Base-by-base conservation (phyloP, 2,888 invertebrate species). In the Trypoxylon attenuatum region DNA sequence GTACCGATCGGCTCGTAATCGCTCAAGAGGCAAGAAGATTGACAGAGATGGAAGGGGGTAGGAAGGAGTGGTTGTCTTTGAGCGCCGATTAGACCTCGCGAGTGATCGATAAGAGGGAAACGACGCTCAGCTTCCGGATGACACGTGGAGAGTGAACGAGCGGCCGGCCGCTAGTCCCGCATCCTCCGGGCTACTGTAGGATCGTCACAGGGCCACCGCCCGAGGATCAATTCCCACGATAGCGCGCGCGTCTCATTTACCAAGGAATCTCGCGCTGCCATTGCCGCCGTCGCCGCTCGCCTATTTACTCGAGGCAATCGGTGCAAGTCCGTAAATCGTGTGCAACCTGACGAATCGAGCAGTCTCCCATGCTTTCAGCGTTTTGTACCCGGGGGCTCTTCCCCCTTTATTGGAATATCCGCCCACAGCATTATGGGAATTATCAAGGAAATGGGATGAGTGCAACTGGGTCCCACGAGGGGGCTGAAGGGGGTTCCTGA, bases 341-440 rank as follows among this genome's bases (percentile, higher is more conserved):
- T 47, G 63, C 69, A 79, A 81, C 77, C 77, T 76, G 76, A 77
- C 81, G 77, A 80, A 81, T 78, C 81, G 73, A 77, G 76, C 76
- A 73, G 74, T 59, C 51, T 78, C 75, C 69, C 72, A 70, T 58
- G 80, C 82, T 83, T 83, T 82, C 81, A 82, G 76, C 66, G 80
- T 83, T 82, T 83, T 80, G 80, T 74, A 76, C 70, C 76, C 74
- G 65, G 78, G 80, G 82, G 79, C 75, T 82, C 71, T 83, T 80
- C 82, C 82, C 83, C 83, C 83, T 86, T 86, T 85, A 86, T 87
- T 86, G 85, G 81, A 86, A 87, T 87, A 87, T 87, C 87, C 87
- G 86, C 87, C 86, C 84, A 84, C 85, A 84, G 85, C 84, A 85
- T 86, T 84, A 85, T 84, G 83, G 84, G 85, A 85, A 87, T 85